Percentiles rank a stretch among this genome's conserved stretches.
Conservation (phyloP, 2,888 invertebrate species). For the Dendrolimus houi region DNA sequence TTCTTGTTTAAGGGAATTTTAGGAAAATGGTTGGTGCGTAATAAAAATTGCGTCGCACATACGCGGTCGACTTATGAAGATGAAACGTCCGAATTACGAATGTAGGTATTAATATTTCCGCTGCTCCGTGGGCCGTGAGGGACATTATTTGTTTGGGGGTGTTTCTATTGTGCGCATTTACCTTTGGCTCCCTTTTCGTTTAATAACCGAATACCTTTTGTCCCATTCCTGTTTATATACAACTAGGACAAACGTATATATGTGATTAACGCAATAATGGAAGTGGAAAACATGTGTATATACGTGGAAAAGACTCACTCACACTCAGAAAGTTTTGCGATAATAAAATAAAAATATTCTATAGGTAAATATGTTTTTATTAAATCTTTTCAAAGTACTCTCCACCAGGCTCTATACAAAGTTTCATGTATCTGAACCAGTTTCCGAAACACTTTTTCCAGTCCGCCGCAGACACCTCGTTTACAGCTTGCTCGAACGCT, state of each 20-base stretch:
- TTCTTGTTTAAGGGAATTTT: constrained; percentile 55
- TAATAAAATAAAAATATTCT: no score
- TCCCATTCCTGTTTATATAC: background rate
- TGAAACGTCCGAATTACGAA: constrained; percentile 45
- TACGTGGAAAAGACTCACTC: no score
- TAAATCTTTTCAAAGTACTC: no score
- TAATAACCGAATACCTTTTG: constrained; percentile 4
- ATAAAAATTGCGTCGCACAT: constrained; percentile 51
- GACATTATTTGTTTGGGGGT: constrained; percentile 7
- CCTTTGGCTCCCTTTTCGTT: constrained; percentile 13
- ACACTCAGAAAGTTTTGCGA: no score
- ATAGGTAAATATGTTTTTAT: no score
- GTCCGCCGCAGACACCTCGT: no score
- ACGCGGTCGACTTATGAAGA: constrained; percentile 44
- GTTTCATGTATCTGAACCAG: no score
- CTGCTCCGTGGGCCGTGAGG: constrained; percentile 22
- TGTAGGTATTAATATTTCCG: constrained; percentile 42
- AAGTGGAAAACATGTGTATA: background rate
- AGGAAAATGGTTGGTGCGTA: constrained; percentile 27
- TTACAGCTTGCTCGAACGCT: no score
- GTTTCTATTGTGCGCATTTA: constrained; percentile 19
- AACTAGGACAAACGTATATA: background rate
- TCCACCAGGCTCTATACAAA: no score
- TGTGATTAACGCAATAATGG: background rate
- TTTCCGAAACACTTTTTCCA: no score